These are phyloP conservation scores for Eilema griseolum DNA, from an alignment of 2,888 invertebrate genomes.

Conservation along the genomic window DNA sequence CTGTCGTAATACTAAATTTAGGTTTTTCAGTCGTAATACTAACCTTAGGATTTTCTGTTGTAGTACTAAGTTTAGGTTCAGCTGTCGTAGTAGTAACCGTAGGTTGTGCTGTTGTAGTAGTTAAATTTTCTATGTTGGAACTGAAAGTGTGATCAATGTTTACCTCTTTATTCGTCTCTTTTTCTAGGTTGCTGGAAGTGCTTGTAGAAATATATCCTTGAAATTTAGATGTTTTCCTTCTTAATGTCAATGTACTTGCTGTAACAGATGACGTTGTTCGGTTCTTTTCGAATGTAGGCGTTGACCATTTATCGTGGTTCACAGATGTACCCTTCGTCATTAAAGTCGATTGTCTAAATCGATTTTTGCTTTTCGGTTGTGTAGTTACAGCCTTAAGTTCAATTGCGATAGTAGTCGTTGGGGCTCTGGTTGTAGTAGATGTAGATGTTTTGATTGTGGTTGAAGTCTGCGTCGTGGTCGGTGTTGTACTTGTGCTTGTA, in stretches of 20 bases:
- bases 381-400: constrained; percentile 49
- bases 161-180: constrained; percentile 57
- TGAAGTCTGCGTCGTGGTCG: constrained; percentile 30
- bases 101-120: constrained; percentile 41
- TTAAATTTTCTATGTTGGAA: constrained; percentile 39
- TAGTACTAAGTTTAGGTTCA: constrained; percentile 35
- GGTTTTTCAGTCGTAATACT: constrained; percentile 36
- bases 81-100: constrained; percentile 30
- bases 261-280: constrained; percentile 50
- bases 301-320: constrained; percentile 80
- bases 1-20: constrained; percentile 38
- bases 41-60: constrained; percentile 38
- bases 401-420: constrained; percentile 40
- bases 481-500: constrained; percentile 47
- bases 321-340: constrained; percentile 81
- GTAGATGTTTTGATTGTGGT: constrained; percentile 23
- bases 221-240: constrained; percentile 81
- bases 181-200: constrained; percentile 59
- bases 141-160: constrained; percentile 56
- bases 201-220: constrained; percentile 72
- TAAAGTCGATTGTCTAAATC: constrained; percentile 78
- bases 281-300: constrained; percentile 56
- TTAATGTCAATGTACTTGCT: constrained; percentile 53
- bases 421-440: constrained; percentile 28
- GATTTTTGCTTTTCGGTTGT: constrained; percentile 69